Conservation (phyloP, 2,113 vertebrate species). For the Parotia lawesii region DNA sequence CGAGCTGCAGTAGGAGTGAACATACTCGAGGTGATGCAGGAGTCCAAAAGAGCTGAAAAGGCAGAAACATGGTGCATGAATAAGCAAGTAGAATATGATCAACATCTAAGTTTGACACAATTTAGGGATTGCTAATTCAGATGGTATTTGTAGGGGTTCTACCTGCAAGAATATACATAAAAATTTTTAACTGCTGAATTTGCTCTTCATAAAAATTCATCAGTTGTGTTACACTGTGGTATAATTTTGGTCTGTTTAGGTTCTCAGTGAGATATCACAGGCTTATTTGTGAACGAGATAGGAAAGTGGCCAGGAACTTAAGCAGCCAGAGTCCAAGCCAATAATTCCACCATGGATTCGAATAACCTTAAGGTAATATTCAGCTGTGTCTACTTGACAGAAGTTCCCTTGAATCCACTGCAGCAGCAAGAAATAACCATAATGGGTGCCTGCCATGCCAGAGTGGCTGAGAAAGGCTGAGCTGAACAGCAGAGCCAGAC, state of each 20-base stretch:
- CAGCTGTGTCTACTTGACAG: neutral
- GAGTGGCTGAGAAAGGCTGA: neutral
- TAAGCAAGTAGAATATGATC: neutral
- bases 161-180: neutral
- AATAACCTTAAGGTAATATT: neutral
- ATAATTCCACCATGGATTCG: neutral
- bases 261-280: neutral
- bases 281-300: neutral
- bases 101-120: neutral
- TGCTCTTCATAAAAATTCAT: neutral
- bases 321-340: neutral
- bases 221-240: neutral
- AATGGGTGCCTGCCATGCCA: neutral
- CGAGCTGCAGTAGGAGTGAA: neutral
- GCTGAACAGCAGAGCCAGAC: neutral
- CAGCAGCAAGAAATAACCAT: neutral
- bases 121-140: neutral
- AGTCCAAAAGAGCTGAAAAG: neutral
- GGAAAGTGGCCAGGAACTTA: neutral
- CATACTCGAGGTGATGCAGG: neutral
- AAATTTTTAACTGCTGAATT: neutral
- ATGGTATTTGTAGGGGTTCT: neutral
- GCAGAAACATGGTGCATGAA: neutral
- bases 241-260: neutral
- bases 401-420: neutral